phyloP scores from a whole-genome alignment of 2,113 vertebrate genomes.

The Cichladusa arquata region DNA sequence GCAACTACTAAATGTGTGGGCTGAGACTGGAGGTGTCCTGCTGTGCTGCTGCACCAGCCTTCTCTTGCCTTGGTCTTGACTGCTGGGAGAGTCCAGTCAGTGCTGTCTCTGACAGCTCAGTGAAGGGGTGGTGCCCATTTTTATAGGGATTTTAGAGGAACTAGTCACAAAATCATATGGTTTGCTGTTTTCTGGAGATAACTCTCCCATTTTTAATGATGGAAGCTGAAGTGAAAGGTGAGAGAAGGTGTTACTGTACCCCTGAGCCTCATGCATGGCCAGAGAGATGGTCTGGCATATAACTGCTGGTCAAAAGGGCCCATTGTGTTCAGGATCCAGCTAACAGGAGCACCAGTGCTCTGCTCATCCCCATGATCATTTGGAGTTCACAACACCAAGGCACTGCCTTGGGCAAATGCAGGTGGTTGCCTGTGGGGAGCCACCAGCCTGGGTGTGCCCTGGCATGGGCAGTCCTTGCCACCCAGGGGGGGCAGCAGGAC shows the following conservation, averaged over 20 bases:
- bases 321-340: background rate
- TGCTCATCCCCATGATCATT: accelerated
- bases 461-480: background rate
- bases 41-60: background rate
- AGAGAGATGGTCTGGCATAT: background rate
- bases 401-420: background rate
- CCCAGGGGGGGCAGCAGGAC: background rate
- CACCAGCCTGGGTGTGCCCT: accelerated
- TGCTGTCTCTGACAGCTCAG: background rate
- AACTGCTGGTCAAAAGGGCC: background rate
- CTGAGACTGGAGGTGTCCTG: background rate
- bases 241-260: background rate
- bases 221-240: background rate
- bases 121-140: background rate
- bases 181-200: background rate
- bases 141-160: background rate
- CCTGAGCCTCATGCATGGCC: background rate
- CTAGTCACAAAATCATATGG: background rate
- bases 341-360: accelerated
- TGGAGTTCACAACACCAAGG: background rate
- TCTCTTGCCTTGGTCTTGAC: background rate
- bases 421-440: background rate
- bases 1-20: background rate
- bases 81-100: background rate
- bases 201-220: background rate